Base-by-base conservation (phyloP, 1,140 invertebrate genomes). In the Coelopa frigida region DNA sequence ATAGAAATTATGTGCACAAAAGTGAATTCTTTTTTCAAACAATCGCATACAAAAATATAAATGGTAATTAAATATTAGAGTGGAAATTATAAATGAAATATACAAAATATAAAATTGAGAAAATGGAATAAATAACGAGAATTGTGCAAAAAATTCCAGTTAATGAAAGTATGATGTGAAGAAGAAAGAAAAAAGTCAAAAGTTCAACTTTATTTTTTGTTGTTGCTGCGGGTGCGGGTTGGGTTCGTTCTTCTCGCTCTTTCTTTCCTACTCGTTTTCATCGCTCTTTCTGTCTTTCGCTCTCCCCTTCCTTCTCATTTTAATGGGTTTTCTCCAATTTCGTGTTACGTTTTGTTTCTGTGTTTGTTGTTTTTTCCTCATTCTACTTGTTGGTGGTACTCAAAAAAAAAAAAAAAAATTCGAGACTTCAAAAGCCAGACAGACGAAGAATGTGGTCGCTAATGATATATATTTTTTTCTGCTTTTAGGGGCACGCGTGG, bases 121-220 rank as follows among this genome's bases (percentile, higher is more conserved):
- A 42, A 40, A 11, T 20, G n/a, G 26, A 29, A 42, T 17, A 29
- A n/a, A 29, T 7, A n/a, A 42, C 12, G 40, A 10, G 8, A 42
- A 29, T 29, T 7, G n/a, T 22, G 40, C 40, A 26, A 42, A 42
- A 20, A 39, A 22, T 39, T 22, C 22, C 17, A n/a, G 35, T 14
- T 26, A 41, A 41, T 26, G 23, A 17, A 41, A 24, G 4, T n/a
- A 26, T 27, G n/a, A n/a, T n/a, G n/a, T n/a, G n/a, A n/a, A n/a
- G n/a, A 3, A 27, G 8, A 15, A 4, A 46, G 24, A 38, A n/a
- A 39, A 29, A 33, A 45, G 44, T 46, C 10, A 31, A 21, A 46
- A 46, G 36, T 38, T 17, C 36, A 38, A 29, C 18, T 45, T 45
- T 45, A 29, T 31, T 44, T 46, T 40, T 11, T 11, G 11, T 24